Base-by-base conservation (phyloP, 2,113 vertebrate species). In the Scomber japonicus region DNA sequence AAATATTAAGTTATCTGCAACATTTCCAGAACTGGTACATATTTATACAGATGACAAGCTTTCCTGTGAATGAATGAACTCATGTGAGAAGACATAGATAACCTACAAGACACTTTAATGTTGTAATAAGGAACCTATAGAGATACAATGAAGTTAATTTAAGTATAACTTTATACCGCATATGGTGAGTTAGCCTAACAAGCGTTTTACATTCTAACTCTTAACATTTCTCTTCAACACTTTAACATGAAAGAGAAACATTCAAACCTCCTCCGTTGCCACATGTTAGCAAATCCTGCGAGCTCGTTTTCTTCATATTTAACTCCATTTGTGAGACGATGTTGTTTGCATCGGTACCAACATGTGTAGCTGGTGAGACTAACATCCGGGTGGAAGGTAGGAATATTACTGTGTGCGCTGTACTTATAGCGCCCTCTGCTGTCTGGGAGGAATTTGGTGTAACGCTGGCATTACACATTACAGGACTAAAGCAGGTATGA, bases 211-310 rank as follows among this genome's bases (percentile, higher is more conserved):
- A 40, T 40, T 40, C 5, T 9, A 56, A 48, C 40, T 44, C 12
- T 30, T 35, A 2, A 0, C 13, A 17, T 49, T 31, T 59, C n/a
- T 24, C 10, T 17, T 14, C 1, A 14, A 12, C 17, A 53, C 0
- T 27, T 35, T 15, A 15, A 40, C 7, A 17, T 6, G 2, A 14
- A 21, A 24, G 11, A 63, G 35, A 60, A 13, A 0, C 1, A 11
- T 9, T 13, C 88, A 31, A 30, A 96, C 95, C 95, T 92, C 75
- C 72, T 31, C 86, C 90, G 35, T 53, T 72, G 2, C 95, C 96
- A 71, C 91, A 96, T 0, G 83, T 73, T 54, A 97, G 82, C 57
- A 97, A 78, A 24, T 91, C 94, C 60, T n/a, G 80, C 0, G 96
- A 97, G 2, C 12, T 84, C 16, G 67, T 80, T 24, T 82, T 89